A percentile compares a stretch with the other conserved stretches of the same genome.
phyloP scores from a whole-genome alignment of 2,113 vertebrate species.

The Baryphthengus martii region DNA sequence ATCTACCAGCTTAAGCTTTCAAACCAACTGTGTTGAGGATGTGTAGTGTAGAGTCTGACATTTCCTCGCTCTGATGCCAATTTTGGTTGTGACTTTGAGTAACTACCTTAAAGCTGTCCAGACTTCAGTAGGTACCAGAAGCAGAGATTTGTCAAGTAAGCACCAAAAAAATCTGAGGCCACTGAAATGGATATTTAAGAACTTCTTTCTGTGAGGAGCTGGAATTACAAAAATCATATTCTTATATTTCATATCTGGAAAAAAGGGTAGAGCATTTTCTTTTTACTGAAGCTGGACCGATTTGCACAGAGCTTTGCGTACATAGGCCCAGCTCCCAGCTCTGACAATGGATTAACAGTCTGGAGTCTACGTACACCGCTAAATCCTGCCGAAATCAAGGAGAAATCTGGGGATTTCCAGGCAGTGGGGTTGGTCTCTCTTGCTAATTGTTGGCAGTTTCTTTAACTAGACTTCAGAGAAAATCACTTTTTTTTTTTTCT shows the following conservation, averaged over 20 bases:
- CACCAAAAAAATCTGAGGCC: neutral
- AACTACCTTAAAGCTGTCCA: neutral
- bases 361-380: neutral
- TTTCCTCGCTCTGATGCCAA: neutral
- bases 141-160: neutral
- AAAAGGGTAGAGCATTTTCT: neutral
- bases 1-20: neutral
- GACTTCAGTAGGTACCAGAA: neutral
- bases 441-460: slow-evolving; percentile 29
- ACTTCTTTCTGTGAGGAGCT: neutral
- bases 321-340: neutral
- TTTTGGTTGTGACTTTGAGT: neutral
- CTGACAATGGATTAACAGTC: neutral
- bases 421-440: neutral
- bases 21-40: neutral
- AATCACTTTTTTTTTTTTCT: neutral
- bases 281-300: neutral
- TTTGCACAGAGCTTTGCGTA: neutral
- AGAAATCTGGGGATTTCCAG: neutral
- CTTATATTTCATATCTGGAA: neutral
- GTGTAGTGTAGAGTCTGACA: neutral
- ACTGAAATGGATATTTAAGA: neutral
- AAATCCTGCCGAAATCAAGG: neutral
- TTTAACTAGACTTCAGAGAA: slow-evolving; percentile 52
- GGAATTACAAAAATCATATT: neutral